Conservation (phyloP, 2,797 vertebrate species). For the Hippocampus kuda region DNA sequence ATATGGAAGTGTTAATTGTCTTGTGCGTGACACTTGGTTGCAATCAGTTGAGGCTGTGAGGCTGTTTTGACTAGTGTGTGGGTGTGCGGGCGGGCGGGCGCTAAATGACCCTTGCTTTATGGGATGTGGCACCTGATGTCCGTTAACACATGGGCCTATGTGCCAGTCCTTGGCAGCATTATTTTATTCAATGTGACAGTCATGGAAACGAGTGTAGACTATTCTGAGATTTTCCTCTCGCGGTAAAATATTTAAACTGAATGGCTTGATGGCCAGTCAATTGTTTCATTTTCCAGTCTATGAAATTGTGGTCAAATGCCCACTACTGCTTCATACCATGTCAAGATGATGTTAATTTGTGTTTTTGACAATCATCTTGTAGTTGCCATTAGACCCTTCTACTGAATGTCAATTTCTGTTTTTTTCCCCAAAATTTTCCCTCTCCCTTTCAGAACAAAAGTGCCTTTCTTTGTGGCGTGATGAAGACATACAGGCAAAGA, state of each 20-base stretch:
- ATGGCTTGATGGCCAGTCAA: neutral
- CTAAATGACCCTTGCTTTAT: too few species aligned
- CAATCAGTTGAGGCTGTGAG: neutral
- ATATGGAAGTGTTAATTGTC: neutral
- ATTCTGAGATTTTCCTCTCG: too few species aligned
- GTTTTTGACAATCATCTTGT: neutral
- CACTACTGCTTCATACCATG: neutral
- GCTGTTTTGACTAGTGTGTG: neutral
- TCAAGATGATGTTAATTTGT: neutral
- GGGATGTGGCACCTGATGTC: too few species aligned
- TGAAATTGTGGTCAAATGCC: neutral
- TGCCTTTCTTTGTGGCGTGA: conserved; percentile 99
- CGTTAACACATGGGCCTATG: too few species aligned
- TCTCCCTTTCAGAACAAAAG: conserved; percentile 87
- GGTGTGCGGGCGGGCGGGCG: too few species aligned
- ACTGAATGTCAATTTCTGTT: neutral
- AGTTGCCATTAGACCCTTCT: neutral
- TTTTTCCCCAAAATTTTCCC: neutral
- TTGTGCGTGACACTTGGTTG: neutral
- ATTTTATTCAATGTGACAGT: too few species aligned
- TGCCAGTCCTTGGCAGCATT: too few species aligned
- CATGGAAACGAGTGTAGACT: too few species aligned
- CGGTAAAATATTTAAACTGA: neutral
- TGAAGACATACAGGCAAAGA: conserved; percentile 99
- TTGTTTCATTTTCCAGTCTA: neutral